Evolutionary conservation across 2,888 invertebrate genomes (phyloP), one percentile per base, ranked within the genome.

Genomic region (Plebejus melissa): DNA sequence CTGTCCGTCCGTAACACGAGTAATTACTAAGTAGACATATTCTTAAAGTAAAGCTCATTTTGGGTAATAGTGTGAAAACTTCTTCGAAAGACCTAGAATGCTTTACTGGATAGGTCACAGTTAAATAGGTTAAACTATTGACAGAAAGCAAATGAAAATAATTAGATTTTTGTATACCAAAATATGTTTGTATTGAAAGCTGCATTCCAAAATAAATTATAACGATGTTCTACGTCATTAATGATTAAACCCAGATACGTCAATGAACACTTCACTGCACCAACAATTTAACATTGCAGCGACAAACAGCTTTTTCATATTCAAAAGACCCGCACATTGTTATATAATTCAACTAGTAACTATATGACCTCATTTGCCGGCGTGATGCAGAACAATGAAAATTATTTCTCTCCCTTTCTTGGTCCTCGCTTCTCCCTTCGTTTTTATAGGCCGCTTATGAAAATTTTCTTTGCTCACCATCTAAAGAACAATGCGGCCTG

Each of bases 271-370:
- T 41, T 58, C 41, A 72, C 46, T 71, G 57, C 69, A 75, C 69
- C 46, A 71, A 60, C 41, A 32, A 13, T 75, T 75, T 69, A 41
- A 75, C 28, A 70, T 75, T 58, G 75, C 46, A 72, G 69, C 69
- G 50, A 75, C 75, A 69, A 69, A 75, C 50, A 69, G 60, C 38
- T 58, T 71, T 75, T 71, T 70, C 70, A 32, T 71, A 71, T 75
- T 75, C 54, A 58, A 71, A 75, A 71, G 75, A 75, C 75, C 75
- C 75, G 71, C 75, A 75, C 70, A 70, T 38, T 28, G 75, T 71
- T 75, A 75, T 71, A 75, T 75, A 75, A 75, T 75, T 75, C 71
- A 71, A 75, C 75, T 75, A 65, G 32, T 71, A 70, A 75, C 75
- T 58, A 58, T 58, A 58, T 41, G 70, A 71, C 75, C 75, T 75